Base-by-base conservation (phyloP, 2,113 vertebrate species). In the Corynorhinus townsendii region DNA sequence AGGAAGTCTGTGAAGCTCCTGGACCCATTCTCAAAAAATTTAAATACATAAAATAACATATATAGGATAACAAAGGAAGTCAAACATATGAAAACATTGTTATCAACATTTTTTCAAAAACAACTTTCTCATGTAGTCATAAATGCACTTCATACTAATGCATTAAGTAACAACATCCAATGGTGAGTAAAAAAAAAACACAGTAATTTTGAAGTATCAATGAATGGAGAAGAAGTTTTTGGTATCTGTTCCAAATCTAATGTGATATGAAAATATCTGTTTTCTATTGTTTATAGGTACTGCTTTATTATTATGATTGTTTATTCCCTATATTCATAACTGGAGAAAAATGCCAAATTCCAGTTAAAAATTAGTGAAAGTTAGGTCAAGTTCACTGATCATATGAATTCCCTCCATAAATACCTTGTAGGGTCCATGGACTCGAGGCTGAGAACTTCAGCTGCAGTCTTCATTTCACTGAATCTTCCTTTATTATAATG, bases 11-110 rank as follows among this genome's bases (percentile, higher is more conserved):
- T 47, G 40, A 75, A 80, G 35, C 33, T 24, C n/a, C 20, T 54
- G 35, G 33, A 87, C 5, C 24, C 28, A 15, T 68, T 75, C 19
- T 71, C 47, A 76, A 94, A 77, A 56, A 33, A 83, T 89, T 90
- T 64, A 87, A 95, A 56, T 35, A 12, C 28, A 81, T 62, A 75
- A 92, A 97, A 93, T 93, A 54, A 66, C 4, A 11, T 47, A 45
- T 9, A 45, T 15, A 71, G 8, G 38, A 71, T 71, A 71, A 66
- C 9, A 84, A 80, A 11, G 8, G 20, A 92, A 91, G 47, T 26
- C 6, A 79, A 89, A 73, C 56, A 38, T 35, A 89, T 52, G 73
- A 88, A 77, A 94, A 93, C 79, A 89, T 4, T 38, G 3, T 56
- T 47, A 66, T 35, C 14, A 38, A 59, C 35, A 16, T 49, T 75